Conservation (phyloP, 1,140 invertebrate species). For the Tetraneura akinire region DNA sequence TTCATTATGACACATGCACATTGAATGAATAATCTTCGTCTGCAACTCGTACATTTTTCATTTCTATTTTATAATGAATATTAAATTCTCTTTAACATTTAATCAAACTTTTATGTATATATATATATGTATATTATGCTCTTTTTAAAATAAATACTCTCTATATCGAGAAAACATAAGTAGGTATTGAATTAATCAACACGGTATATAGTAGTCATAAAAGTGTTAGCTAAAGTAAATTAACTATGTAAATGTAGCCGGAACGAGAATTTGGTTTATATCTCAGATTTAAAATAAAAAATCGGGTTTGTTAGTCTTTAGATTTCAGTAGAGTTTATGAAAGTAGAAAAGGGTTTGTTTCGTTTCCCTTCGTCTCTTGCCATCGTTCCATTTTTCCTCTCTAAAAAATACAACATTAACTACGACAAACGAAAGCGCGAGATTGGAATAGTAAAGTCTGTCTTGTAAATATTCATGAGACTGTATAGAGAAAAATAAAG, state of each 20-base stretch:
- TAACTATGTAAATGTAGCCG: conserved; percentile 32
- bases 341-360: conserved; percentile 22
- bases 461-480: conserved; percentile 50
- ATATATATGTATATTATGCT: not conserved
- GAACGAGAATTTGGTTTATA: not conserved
- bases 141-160: not conserved
- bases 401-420: conserved; percentile 41
- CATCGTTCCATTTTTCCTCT: not conserved
- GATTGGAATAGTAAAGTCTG: conserved; percentile 43
- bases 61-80: not conserved
- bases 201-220: conserved; percentile 3
- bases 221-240: conserved; percentile 11
- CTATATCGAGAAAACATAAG: not conserved
- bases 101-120: not conserved
- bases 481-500: not conserved
- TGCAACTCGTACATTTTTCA: not conserved
- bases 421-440: conserved; percentile 33
- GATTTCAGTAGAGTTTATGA: conserved; percentile 23
- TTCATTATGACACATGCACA: too few species aligned
- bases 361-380: too few species aligned
- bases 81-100: not conserved
- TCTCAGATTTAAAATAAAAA: conserved; percentile 13
- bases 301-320: not conserved
- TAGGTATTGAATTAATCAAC: conserved; percentile 18
- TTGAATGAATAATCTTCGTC: not conserved